A percentile compares a stretch with the other conserved stretches of the same genome.
Evolutionary conservation across 1,140 invertebrate genomes (phyloP).

Genomic region (Apolygus lucorum): DNA sequence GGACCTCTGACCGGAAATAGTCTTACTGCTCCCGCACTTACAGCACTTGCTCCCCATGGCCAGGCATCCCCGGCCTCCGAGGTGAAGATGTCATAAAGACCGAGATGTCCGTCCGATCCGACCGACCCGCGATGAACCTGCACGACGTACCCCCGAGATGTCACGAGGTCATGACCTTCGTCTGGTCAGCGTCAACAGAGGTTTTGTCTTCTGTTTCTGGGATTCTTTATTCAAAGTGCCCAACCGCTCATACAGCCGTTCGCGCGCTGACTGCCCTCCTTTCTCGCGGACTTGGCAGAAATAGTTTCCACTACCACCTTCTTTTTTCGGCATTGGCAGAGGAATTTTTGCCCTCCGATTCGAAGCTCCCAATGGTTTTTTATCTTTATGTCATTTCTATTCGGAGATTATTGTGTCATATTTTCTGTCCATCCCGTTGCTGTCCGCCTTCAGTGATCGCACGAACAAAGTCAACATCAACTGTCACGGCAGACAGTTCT

Average conservation of each 20-base stretch:
- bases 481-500: no score
- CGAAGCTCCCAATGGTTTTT: no score
- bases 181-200: not conserved
- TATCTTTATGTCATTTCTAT: no score
- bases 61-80: not conserved
- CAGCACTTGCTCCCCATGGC: constrained; percentile 8
- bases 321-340: not conserved
- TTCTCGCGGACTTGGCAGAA: not conserved
- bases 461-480: no score
- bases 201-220: not conserved
- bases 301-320: constrained; percentile 6
- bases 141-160: no score
- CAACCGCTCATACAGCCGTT: not conserved
- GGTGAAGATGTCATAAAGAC: not conserved
- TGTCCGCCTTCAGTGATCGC: no score
- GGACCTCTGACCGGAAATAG: constrained; percentile 5
- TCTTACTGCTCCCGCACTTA: constrained; percentile 2
- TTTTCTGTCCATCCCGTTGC: no score
- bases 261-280: not conserved
- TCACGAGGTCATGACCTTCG: not conserved
- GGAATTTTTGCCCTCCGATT: no score
- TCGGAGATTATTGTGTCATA: no score
- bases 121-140: no score
- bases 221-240: not conserved
- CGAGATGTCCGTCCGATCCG: no score